A percentile compares a stretch with the other conserved stretches of the same genome.
Evolutionary conservation across 2,888 invertebrate genomes (phyloP).

Genomic region (Cantharis nigra): DNA sequence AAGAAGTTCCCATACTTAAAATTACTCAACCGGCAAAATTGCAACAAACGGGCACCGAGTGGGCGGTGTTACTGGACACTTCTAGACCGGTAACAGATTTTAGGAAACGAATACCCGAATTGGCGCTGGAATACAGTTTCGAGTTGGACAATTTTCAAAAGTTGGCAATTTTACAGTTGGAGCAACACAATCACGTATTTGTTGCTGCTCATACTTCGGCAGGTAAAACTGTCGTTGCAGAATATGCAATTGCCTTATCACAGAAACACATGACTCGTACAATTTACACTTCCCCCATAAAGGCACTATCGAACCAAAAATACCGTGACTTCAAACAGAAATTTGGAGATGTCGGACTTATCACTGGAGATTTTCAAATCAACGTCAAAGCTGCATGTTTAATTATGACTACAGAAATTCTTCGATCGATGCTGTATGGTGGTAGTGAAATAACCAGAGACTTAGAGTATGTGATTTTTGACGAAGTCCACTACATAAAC

Average conservation of each 20-base stretch:
- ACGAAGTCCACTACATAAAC: slow-evolving; percentile 99
- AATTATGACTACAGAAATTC: slow-evolving; percentile 99
- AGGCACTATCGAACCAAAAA: slow-evolving; percentile 98
- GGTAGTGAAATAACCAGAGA: slow-evolving; percentile 94
- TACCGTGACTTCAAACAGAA: slow-evolving; percentile 94
- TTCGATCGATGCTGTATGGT: slow-evolving; percentile 95
- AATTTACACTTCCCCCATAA: slow-evolving; percentile 98
- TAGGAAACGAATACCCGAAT: slow-evolving; percentile 76
- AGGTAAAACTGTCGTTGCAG: slow-evolving; percentile 98
- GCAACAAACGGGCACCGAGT: slow-evolving; percentile 65
- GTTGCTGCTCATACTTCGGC: slow-evolving; percentile 99
- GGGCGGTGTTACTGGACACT: slow-evolving; percentile 88
- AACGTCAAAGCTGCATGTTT: slow-evolving; percentile 92
- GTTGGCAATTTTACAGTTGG: slow-evolving; percentile 92
- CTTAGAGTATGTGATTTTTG: slow-evolving; percentile 98
- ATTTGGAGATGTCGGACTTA: slow-evolving; percentile 90
- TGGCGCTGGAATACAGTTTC: slow-evolving; percentile 87
- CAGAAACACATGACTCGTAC: slow-evolving; percentile 88
- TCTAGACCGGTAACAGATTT: slow-evolving; percentile 82
- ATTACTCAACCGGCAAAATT: slow-evolving; percentile 58
- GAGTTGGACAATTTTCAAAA: slow-evolving; percentile 97
- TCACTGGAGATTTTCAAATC: slow-evolving; percentile 96
- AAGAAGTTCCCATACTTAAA: slow-evolving; percentile 66
- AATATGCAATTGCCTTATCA: slow-evolving; percentile 97
- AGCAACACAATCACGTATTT: slow-evolving; percentile 93